A percentile compares a stretch with the other conserved stretches of the same genome.
Evolutionary conservation across 1,140 invertebrate genomes (phyloP).

Genomic region (Ceratosolen solmsi): DNA sequence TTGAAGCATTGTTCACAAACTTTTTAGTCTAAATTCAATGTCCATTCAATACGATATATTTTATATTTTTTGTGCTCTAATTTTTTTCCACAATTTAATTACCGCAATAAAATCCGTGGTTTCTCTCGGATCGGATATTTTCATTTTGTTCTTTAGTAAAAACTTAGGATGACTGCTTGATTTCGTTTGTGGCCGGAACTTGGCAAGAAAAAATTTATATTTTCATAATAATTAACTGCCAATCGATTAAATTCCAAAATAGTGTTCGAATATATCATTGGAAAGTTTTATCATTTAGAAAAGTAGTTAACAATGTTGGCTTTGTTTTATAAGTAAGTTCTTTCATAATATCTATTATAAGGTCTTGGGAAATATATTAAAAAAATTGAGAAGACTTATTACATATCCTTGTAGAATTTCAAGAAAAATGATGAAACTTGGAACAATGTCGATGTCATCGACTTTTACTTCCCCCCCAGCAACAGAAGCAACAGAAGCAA

Average conservation of each 20-base stretch:
- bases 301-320: not conserved
- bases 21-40: not conserved
- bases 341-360: too few species aligned
- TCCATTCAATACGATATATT: not conserved
- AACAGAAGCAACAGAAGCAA: not conserved
- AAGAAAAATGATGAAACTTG: not conserved
- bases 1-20: not conserved
- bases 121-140: not conserved
- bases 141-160: not conserved
- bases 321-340: not conserved
- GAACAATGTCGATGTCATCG: constrained; percentile 8
- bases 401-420: not conserved
- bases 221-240: not conserved
- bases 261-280: not conserved
- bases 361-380: not conserved
- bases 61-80: not conserved
- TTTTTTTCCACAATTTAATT: not conserved
- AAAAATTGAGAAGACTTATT: not conserved
- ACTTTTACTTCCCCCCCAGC: not conserved
- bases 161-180: not conserved
- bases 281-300: not conserved
- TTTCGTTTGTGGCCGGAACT: not conserved
- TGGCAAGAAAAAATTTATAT: not conserved
- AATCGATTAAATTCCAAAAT: not conserved
- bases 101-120: not conserved